Conservation (phyloP, 1,140 invertebrate genomes). For the Pararge aegeria region DNA sequence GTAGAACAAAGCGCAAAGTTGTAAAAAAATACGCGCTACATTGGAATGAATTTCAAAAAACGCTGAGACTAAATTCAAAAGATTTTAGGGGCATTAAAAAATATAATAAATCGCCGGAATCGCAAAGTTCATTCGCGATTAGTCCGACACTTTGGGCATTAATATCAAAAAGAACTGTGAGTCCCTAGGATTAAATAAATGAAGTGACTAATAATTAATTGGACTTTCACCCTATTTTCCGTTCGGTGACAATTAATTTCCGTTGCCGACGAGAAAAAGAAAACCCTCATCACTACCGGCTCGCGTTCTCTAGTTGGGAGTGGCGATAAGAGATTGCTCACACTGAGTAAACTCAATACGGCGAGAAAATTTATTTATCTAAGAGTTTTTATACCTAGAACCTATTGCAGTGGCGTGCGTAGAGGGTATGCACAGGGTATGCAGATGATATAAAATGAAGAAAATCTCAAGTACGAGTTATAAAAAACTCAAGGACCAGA, state of each 20-base stretch:
- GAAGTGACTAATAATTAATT: slow-evolving; percentile 79
- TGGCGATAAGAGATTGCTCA: slow-evolving; percentile 48
- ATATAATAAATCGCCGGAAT: slow-evolving; percentile 16
- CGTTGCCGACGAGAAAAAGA: slow-evolving; percentile 65
- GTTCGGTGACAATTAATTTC: slow-evolving; percentile 79
- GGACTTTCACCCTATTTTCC: slow-evolving; percentile 78
- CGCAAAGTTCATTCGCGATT: slow-evolving; percentile 20
- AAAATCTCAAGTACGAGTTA: no score
- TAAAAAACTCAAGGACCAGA: no score
- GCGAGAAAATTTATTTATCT: neutral
- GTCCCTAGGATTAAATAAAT: slow-evolving; percentile 74
- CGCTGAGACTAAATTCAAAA: neutral
- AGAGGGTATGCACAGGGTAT: no score
- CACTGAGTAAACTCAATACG: neutral
- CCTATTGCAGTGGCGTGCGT: no score
- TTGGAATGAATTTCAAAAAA: slow-evolving; percentile 11
- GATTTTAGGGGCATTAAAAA: slow-evolving; percentile 14
- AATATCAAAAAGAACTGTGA: slow-evolving; percentile 64
- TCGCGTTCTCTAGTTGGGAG: slow-evolving; percentile 59
- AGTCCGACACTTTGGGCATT: slow-evolving; percentile 54
- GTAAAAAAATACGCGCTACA: neutral
- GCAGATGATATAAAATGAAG: no score
- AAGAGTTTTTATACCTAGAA: no score
- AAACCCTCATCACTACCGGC: slow-evolving; percentile 70
- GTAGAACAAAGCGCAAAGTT: neutral